A percentile compares a stretch with the other conserved stretches of the same genome.
Evolutionary conservation across 2,888 invertebrate species (phyloP).

Genomic region (Eretmocerus hayati): DNA sequence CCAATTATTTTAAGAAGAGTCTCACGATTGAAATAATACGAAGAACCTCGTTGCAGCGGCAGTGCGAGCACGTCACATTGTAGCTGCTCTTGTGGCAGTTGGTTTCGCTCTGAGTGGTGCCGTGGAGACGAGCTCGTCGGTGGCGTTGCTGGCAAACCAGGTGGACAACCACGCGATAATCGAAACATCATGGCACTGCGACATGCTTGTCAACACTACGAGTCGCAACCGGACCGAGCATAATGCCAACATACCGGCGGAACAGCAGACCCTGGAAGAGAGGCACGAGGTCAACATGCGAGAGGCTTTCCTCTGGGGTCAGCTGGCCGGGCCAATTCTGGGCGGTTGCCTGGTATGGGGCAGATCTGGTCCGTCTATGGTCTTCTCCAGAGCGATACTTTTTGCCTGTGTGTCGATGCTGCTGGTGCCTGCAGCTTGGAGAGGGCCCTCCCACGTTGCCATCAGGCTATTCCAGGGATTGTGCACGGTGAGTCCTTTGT

Average conservation of each 20-base stretch:
- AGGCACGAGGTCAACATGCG: constrained; percentile 52
- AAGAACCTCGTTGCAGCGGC: constrained; percentile 39
- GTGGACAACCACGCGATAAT: constrained; percentile 44
- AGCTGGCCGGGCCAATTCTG: constrained; percentile 51
- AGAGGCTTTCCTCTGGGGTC: constrained; percentile 55
- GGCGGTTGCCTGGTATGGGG: constrained; percentile 54
- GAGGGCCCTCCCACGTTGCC: constrained; percentile 53
- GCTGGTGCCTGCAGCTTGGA: constrained; percentile 54
- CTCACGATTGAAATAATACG: too few relatives aligned
- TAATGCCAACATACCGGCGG: constrained; percentile 39
- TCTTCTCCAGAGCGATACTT: constrained; percentile 53
- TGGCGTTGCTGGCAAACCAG: constrained; percentile 51
- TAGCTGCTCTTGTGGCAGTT: constrained; percentile 50
- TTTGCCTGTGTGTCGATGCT: constrained; percentile 52
- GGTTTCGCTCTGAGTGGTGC: constrained; percentile 54
- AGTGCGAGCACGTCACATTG: constrained; percentile 49
- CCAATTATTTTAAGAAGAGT: too few relatives aligned
- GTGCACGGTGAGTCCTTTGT: constrained; percentile 53
- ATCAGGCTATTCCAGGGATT: constrained; percentile 53
- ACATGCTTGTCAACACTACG: constrained; percentile 43
- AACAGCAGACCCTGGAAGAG: constrained; percentile 51
- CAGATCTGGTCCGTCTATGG: constrained; percentile 52
- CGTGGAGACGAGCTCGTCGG: constrained; percentile 53
- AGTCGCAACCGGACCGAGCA: constrained; percentile 43
- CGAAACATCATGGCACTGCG: constrained; percentile 45